A percentile compares a stretch with the other conserved stretches of the same genome.
phyloP scores from a whole-genome alignment of 2,888 invertebrate species.

The Drosophila niveifrons region DNA sequence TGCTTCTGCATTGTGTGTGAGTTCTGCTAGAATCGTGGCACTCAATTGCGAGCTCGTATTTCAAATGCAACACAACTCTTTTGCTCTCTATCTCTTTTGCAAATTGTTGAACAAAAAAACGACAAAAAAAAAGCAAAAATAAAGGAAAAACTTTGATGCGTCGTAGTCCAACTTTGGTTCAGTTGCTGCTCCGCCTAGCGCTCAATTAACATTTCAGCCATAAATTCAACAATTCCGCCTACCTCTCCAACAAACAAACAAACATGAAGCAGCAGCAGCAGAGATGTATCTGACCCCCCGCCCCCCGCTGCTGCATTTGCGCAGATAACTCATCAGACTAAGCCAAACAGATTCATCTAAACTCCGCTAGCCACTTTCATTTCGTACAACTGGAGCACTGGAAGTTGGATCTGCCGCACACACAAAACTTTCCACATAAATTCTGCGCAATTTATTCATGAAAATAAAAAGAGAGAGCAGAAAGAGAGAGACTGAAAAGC shows the following conservation, averaged over 20 bases:
- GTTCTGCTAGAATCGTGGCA: background rate
- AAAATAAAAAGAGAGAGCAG: constrained; percentile 41
- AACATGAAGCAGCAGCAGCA: background rate
- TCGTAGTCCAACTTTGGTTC: constrained; percentile 32
- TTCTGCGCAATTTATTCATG: constrained; percentile 80
- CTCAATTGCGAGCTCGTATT: constrained; percentile 13
- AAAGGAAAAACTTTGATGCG: constrained; percentile 29
- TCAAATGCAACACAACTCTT: constrained; percentile 23
- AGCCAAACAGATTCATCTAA: constrained; percentile 79
- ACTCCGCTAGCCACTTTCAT: constrained; percentile 78
- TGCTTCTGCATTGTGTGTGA: constrained; percentile 32
- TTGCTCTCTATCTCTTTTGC: constrained; percentile 3
- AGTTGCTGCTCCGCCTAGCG: constrained; percentile 42
- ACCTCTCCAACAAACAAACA: constrained; percentile 19
- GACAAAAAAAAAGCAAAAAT: background rate
- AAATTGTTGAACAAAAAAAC: constrained; percentile 1
- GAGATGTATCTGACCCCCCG: background rate
- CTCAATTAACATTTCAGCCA: constrained; percentile 76
- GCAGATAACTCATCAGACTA: constrained; percentile 79
- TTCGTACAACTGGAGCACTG: constrained; percentile 37
- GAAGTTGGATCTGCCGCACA: constrained; percentile 23
- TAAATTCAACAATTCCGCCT: constrained; percentile 68
- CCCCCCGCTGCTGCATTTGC: constrained; percentile 58
- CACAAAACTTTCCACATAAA: constrained; percentile 77
- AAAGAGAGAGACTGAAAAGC: constrained; percentile 26